These are phyloP conservation scores for Trichogramma evanescens DNA, from an alignment of 2,888 invertebrate species.

Conservation along the genomic window DNA sequence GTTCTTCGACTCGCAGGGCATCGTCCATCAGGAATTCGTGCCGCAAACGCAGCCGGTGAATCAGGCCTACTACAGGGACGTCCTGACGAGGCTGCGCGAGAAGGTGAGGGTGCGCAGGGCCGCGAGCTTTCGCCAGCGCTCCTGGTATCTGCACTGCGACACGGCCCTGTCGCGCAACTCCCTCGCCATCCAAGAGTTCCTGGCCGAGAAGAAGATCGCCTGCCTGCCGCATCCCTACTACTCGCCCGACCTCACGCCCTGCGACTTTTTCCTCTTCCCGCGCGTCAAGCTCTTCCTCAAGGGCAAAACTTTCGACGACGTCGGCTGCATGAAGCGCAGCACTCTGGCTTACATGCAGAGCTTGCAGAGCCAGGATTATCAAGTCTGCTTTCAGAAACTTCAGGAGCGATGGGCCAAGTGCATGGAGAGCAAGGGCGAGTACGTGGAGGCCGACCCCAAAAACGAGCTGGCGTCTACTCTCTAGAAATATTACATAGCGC, in stretches of 20 bases:
- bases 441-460: constrained; percentile 6
- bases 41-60: constrained; percentile 26
- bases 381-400: constrained; percentile 14
- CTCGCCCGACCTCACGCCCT: constrained; percentile 23
- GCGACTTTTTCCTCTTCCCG: constrained; percentile 21
- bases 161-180: constrained; percentile 24
- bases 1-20: constrained; percentile 21
- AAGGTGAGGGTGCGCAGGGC: constrained; percentile 25
- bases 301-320: constrained; percentile 16
- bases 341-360: constrained; percentile 1
- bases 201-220: constrained; percentile 24
- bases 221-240: constrained; percentile 26
- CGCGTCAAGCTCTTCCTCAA: constrained; percentile 13
- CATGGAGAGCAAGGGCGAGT: constrained; percentile 12
- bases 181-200: constrained; percentile 23
- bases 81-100: constrained; percentile 24
- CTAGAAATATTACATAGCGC: too few relatives aligned
- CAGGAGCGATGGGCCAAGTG: constrained; percentile 20
- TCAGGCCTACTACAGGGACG: constrained; percentile 25
- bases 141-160: constrained; percentile 29
- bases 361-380: constrained; percentile 9
- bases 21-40: constrained; percentile 27
- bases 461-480: too few relatives aligned
- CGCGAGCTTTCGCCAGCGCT: constrained; percentile 23
- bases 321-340: constrained; percentile 12